These are phyloP conservation scores for Nasonia longicornis DNA, from an alignment of 1,140 invertebrate species.

Conservation along the genomic window DNA sequence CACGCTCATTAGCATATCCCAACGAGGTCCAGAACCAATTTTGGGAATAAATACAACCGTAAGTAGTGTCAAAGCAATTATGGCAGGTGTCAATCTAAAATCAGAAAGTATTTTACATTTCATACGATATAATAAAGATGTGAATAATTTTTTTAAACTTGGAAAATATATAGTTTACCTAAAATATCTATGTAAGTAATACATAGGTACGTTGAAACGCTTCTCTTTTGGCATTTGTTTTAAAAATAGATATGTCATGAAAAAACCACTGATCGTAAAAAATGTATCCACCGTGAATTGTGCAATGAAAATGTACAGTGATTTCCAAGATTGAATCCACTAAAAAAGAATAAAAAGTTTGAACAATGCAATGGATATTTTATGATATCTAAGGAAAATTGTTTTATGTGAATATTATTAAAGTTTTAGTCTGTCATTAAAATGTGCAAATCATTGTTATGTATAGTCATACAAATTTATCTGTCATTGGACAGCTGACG, in stretches of 20 bases:
- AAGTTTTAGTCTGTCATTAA: no score
- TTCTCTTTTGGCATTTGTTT: neutral
- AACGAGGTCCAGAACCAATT: conserved; percentile 64
- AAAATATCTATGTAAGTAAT: neutral
- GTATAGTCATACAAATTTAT: neutral
- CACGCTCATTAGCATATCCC: conserved; percentile 53
- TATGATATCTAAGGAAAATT: no score
- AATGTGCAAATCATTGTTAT: no score
- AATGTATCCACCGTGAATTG: conserved; percentile 72
- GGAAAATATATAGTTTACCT: neutral
- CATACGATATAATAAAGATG: no score
- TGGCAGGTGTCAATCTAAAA: conserved; percentile 66
- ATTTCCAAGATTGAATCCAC: conserved; percentile 57
- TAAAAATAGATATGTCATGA: conserved; percentile 68
- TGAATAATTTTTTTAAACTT: neutral
- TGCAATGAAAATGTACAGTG: conserved; percentile 60
- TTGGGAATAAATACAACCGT: conserved; percentile 60
- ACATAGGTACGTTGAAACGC: neutral
- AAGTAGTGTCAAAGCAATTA: conserved; percentile 61
- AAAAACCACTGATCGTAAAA: conserved; percentile 70
- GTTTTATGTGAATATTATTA: no score
- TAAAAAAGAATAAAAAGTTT: conserved; percentile 47
- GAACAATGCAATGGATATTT: neutral
- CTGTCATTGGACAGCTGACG: no score
- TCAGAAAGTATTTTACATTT: neutral